Evolutionary conservation across 1,140 invertebrate species (phyloP).

Genomic region (Phymastichus coffea): DNA sequence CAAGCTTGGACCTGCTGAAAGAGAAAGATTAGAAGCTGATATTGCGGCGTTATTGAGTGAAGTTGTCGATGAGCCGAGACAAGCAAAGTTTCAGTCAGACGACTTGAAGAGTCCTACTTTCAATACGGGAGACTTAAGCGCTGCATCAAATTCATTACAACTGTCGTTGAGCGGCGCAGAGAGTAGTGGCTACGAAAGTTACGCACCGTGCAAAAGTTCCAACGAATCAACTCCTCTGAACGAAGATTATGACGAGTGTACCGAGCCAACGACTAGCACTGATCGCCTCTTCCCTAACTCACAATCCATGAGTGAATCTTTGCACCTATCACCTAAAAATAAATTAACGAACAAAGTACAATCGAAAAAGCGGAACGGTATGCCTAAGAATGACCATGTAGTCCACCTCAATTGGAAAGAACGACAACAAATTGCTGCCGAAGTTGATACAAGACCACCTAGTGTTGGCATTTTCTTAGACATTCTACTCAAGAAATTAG

Average conservation of each 20-base stretch:
- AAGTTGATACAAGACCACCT: slow-evolving; percentile 46
- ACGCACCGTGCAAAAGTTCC: slow-evolving; percentile 63
- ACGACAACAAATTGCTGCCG: slow-evolving; percentile 18
- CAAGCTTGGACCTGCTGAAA: slow-evolving; percentile 35
- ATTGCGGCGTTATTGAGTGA: slow-evolving; percentile 50
- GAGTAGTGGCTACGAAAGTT: slow-evolving; percentile 83
- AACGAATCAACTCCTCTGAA: slow-evolving; percentile 47
- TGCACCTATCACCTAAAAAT: background rate
- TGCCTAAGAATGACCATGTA: background rate
- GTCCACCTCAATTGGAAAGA: background rate
- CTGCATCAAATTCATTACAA: slow-evolving; percentile 39
- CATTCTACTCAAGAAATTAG: slow-evolving; percentile 78
- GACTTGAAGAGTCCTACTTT: slow-evolving; percentile 25
- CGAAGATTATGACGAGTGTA: slow-evolving; percentile 58
- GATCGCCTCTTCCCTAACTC: background rate
- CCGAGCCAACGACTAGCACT: too few relatives aligned
- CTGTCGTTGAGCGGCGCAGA: slow-evolving; percentile 68
- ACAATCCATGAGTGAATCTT: background rate
- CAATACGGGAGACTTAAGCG: slow-evolving; percentile 32
- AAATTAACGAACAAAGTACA: background rate
- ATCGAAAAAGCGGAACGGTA: background rate
- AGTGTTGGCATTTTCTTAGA: slow-evolving; percentile 71
- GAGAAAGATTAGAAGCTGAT: slow-evolving; percentile 45
- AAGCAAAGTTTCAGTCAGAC: slow-evolving; percentile 11
- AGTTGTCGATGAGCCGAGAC: slow-evolving; percentile 28